Evolutionary conservation across 2,113 vertebrate genomes (phyloP), one percentile per base, ranked within the genome.

Genomic region (Myrmecobius fasciatus): DNA sequence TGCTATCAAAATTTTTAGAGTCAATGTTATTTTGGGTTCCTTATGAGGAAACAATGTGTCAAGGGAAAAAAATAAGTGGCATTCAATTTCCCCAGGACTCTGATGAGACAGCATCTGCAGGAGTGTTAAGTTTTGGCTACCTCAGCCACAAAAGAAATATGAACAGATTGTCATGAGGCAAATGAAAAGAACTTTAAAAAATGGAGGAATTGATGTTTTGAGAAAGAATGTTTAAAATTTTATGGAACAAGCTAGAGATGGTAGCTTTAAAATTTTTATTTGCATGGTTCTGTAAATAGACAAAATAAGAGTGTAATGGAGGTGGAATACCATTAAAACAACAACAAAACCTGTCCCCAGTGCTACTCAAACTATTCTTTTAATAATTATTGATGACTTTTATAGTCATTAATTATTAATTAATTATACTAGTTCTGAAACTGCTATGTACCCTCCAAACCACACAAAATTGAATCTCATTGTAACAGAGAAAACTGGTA

Each of bases 61-160:
- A n/a, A 75, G 12, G 9, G 46, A n/a, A 43, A 0, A 91, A 24
- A n/a, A 93, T n/a, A 96, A 24, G 17, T 49, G 92, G 83, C 67
- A 28, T 89, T 94, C 93, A 6, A 60, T 75, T 95, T 28, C 90
- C 60, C 31, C 36, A n/a, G 60, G 52, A 11, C 36, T 90, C 1
- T 94, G 47, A 94, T 93, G 52, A 94, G 89, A 47, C 22, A 25
- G 8, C 1, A 0, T 4, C 28, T 94, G 94, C 20, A 56, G 89
- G 43, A 94, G 25, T 51, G 52, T 89, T 53, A 93, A 49, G 51
- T 60, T 94, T 91, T 96, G 60, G 43, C 60, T 93, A 95, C 93
- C 95, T 97, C 36, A 89, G 89, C 12, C 31, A 67, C 10, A 36
- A 31, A 67, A 67, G 92, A 97, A 94, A 93, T 24, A 25, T 93